Conservation (phyloP, 1,140 invertebrate species). For the Pemphigus obesinymphae region DNA sequence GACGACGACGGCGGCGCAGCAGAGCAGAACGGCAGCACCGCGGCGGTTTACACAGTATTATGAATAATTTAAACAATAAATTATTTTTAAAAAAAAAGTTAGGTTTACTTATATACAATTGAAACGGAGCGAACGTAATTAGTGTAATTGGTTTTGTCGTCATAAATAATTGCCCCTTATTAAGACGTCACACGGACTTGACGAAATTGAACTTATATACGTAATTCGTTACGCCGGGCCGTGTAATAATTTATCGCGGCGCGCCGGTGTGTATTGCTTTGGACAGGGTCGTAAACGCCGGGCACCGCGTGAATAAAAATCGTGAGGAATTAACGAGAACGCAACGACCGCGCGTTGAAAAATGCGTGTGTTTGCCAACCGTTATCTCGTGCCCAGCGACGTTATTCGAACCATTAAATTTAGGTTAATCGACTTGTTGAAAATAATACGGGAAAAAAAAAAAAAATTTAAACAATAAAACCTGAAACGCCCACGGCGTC, state of each 20-base stretch:
- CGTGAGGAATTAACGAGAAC: neutral
- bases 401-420: neutral
- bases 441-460: neutral
- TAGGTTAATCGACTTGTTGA: constrained; percentile 18
- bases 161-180: neutral
- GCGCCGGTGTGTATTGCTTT: neutral
- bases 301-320: neutral
- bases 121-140: neutral
- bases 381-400: neutral
- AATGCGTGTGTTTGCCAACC: neutral
- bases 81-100: neutral
- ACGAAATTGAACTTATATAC: neutral
- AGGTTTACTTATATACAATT: neutral
- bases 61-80: neutral
- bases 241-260: neutral
- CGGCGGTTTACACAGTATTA: too few relatives aligned
- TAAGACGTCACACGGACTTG: neutral
- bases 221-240: neutral
- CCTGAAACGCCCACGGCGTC: neutral
- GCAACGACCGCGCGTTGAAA: neutral
- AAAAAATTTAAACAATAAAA: constrained; percentile 17
- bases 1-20: neutral
- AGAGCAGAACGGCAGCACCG: neutral
- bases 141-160: neutral
- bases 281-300: neutral